Evolutionary conservation across 2,888 invertebrate genomes (phyloP).

Genomic region (Lasioglossum marginatum): DNA sequence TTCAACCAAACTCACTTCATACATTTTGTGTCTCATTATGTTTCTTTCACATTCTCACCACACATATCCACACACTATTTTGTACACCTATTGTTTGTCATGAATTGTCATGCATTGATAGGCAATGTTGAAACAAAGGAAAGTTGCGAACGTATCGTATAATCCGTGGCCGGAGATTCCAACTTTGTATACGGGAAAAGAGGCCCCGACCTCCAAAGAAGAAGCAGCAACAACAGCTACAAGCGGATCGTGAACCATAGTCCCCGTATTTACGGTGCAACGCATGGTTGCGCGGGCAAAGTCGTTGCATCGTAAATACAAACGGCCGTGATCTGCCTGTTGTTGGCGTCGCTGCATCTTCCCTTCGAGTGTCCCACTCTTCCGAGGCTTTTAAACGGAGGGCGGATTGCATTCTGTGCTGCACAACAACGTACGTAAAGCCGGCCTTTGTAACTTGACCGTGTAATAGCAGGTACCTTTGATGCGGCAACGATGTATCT

Average conservation of each 20-base stretch:
- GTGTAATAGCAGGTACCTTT: slow-evolving; percentile 28
- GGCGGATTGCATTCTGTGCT: slow-evolving; percentile 23
- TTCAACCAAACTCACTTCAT: too few relatives aligned
- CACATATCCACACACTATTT: too few relatives aligned
- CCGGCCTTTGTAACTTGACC: slow-evolving; percentile 14
- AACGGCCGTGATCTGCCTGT: slow-evolving; percentile 17
- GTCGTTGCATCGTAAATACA: slow-evolving; percentile 6
- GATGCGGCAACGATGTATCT: slow-evolving; percentile 16
- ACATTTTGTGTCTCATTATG: too few relatives aligned
- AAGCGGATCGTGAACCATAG: slow-evolving; percentile 2
- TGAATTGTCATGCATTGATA: not conserved
- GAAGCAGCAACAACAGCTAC: slow-evolving; percentile 12
- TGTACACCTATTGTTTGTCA: not conserved
- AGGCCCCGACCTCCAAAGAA: not conserved
- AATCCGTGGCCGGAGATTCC: not conserved
- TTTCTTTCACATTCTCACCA: too few relatives aligned
- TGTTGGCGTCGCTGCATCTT: slow-evolving; percentile 17
- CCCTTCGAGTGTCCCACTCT: slow-evolving; percentile 15
- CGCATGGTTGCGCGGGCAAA: slow-evolving; percentile 16
- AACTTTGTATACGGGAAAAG: not conserved
- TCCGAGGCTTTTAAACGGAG: slow-evolving; percentile 24
- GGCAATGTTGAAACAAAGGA: not conserved
- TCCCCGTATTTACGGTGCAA: slow-evolving; percentile 22
- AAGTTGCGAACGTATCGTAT: not conserved
- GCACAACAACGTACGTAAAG: not conserved